These are phyloP conservation scores for Tetanocera ferruginea DNA, from an alignment of 2,888 invertebrate species.

Conservation along the genomic window DNA sequence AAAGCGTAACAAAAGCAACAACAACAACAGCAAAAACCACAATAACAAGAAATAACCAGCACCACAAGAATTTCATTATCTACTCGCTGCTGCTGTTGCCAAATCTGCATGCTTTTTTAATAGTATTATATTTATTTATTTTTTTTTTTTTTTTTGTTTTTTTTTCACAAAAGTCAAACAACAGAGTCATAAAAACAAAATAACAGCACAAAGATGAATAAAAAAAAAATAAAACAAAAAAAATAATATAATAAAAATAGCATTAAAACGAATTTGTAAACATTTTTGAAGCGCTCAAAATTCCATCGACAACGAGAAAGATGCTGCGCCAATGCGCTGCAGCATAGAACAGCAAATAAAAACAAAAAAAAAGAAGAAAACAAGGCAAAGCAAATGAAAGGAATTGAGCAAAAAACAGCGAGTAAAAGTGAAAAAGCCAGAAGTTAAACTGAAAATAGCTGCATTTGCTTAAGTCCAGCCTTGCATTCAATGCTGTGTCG, in stretches of 20 bases:
- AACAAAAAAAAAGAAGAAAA: background rate
- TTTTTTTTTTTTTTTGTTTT: no score
- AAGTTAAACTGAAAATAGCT: no score
- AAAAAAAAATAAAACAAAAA: background rate
- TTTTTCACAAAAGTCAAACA: slow-evolving; percentile 8
- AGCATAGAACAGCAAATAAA: background rate
- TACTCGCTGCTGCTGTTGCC: background rate
- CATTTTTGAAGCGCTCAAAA: slow-evolving; percentile 26
- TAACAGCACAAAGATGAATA: background rate
- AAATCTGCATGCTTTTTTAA: slow-evolving; percentile 14
- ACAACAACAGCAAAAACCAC: background rate
- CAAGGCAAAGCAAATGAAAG: background rate
- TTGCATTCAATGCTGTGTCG: background rate
- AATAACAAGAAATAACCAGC: background rate
- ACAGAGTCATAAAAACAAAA: background rate
- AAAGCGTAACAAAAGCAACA: background rate
- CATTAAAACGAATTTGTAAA: slow-evolving; percentile 20
- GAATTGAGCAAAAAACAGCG: no score
- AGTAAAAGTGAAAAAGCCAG: no score
- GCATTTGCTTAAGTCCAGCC: background rate
- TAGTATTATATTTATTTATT: background rate
- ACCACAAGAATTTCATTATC: slow-evolving; percentile 12
- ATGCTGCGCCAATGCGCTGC: background rate
- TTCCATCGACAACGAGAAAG: background rate
- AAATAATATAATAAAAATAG: background rate